Evolutionary conservation across 1,140 invertebrate genomes (phyloP), one percentile per base, ranked within the genome.

Genomic region (Choristoneura fumiferana): DNA sequence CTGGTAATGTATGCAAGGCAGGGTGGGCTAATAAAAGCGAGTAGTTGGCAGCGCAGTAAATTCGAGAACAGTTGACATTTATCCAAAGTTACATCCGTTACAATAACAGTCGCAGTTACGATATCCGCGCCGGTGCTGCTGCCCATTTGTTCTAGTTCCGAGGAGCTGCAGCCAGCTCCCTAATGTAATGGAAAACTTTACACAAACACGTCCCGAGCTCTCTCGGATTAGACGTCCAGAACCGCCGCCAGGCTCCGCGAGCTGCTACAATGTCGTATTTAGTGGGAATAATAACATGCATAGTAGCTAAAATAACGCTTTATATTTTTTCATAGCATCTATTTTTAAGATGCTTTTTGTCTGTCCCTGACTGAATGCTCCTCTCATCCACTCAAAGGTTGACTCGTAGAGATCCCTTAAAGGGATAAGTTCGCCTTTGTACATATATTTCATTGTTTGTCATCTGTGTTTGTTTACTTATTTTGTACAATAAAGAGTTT

Each of bases 71-170:
- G 76, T 81, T 77, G 81, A 84, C 81, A 69, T 81, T 81, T 82
- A 84, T 84, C 78, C 81, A 79, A 82, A 84, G 78, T 80, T 80
- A 80, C 80, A 81, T 84, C 75, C 80, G 69, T 83, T 81, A 80
- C 73, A 81, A 80, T 84, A 84, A 81, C 81, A 81, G 78, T 74
- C 62, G 72, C 76, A 71, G 76, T 74, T 73, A 73, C 76, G 78
- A 81, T 83, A 81, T 79, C 76, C 76, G 73, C 71, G 76, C 73
- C 72, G 66, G 58, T 52, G 57, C 49, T 29, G 43, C 45, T 69
- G 69, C 68, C 76, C 79, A 80, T 82, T 82, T 78, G 79, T 83
- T 81, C 75, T 73, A 70, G 71, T 81, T 76, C 61, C 65, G 66
- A 39, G 54, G 10, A 22, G 15, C 61, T 71, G 66, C 63, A 63